Evolutionary conservation across 2,888 invertebrate species (phyloP).

Genomic region (Dysmachus trigonus): DNA sequence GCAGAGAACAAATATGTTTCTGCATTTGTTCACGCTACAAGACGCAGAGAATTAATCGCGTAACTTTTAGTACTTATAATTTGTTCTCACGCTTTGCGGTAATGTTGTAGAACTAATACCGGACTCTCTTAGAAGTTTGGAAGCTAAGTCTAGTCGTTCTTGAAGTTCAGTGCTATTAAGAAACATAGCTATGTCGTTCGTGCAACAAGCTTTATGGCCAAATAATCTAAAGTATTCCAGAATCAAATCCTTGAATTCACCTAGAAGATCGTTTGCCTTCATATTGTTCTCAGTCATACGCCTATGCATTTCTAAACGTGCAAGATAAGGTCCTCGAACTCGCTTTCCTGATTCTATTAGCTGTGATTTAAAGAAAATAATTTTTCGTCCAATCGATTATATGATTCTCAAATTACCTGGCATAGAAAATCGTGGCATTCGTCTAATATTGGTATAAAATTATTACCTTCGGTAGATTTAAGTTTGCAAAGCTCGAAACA

Average conservation of each 20-base stretch:
- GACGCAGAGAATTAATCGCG: constrained; percentile 37
- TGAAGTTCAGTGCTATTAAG: constrained; percentile 69
- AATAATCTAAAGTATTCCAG: constrained; percentile 81
- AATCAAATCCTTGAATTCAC: constrained; percentile 75
- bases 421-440: constrained; percentile 61
- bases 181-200: constrained; percentile 82
- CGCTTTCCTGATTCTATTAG: constrained; percentile 68
- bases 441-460: constrained; percentile 53
- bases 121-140: constrained; percentile 71
- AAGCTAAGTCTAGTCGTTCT: constrained; percentile 70
- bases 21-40: constrained; percentile 78
- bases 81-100: constrained; percentile 69
- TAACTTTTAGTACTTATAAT: neutral
- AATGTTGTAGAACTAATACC: constrained; percentile 72
- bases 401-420: constrained; percentile 51
- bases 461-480: constrained; percentile 47
- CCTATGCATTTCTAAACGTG: constrained; percentile 79
- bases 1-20: constrained; percentile 81
- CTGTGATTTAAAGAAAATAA: constrained; percentile 52
- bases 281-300: constrained; percentile 68
- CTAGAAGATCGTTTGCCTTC: constrained; percentile 68
- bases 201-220: constrained; percentile 87
- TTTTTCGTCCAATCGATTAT: neutral
- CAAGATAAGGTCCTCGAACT: constrained; percentile 84
- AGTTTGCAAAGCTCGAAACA: constrained; percentile 71